These are phyloP conservation scores for Steinernema feltiae DNA, from an alignment of 1,140 invertebrate genomes.

Conservation along the genomic window DNA sequence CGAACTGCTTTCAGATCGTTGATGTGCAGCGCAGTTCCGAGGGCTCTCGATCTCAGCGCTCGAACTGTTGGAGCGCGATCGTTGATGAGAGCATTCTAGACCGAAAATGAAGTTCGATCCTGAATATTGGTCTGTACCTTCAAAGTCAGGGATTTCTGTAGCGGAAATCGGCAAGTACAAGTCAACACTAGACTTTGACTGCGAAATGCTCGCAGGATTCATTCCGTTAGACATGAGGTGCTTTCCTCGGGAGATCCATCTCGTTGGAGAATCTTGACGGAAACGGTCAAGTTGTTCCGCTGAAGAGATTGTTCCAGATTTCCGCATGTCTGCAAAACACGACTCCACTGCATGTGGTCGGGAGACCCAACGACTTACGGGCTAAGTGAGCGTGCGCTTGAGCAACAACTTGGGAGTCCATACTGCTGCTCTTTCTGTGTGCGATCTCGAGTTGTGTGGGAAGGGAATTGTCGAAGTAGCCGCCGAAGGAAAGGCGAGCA, in stretches of 20 bases:
- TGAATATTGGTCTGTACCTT: too few species aligned
- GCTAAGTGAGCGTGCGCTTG: slow-evolving; percentile 28
- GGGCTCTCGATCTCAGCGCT: background rate
- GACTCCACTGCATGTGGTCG: background rate
- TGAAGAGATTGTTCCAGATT: slow-evolving; percentile 30
- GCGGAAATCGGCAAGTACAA: background rate
- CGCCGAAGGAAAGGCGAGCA: background rate
- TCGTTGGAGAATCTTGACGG: background rate
- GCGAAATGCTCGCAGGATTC: background rate
- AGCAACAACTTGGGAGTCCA: slow-evolving; percentile 53
- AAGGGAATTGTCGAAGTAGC: background rate
- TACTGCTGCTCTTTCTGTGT: slow-evolving; percentile 37
- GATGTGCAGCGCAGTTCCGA: background rate
- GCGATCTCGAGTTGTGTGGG: slow-evolving; percentile 6
- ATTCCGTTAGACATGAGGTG: background rate
- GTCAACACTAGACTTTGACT: background rate
- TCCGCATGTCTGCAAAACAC: slow-evolving; percentile 33
- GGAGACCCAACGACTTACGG: slow-evolving; percentile 21
- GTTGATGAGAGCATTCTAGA: background rate
- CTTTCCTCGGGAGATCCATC: background rate
- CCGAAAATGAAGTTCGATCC: background rate
- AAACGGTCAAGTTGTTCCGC: slow-evolving; percentile 40
- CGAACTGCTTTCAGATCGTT: background rate
- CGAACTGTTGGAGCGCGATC: background rate
- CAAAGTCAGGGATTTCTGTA: background rate